A percentile compares a stretch with the other conserved stretches of the same genome.
Conservation (phyloP, 2,113 vertebrate genomes). For the Phalacrocorax brasilianus region DNA sequence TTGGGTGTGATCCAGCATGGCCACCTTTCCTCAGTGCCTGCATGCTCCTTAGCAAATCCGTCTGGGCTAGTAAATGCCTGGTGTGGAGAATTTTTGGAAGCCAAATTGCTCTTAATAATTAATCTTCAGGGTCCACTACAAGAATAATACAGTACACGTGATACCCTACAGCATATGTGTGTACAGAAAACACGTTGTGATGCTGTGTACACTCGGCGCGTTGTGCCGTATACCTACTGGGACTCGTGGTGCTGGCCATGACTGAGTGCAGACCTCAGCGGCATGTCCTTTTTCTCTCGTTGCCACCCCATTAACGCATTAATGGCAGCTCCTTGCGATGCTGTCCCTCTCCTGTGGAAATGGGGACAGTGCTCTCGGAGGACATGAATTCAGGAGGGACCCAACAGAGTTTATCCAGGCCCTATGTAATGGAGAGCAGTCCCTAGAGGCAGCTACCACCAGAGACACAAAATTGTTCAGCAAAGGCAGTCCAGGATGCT, state of each 20-base stretch:
- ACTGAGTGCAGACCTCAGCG: neutral
- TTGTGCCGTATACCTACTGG: neutral
- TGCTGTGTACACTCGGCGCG: neutral
- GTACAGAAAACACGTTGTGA: neutral
- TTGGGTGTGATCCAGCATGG: neutral
- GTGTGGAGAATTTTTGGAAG: neutral
- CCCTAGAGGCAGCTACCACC: neutral
- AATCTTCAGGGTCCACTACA: neutral
- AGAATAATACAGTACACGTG: neutral
- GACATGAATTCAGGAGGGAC: neutral
- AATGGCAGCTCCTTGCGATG: neutral
- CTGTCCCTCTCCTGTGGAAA: neutral
- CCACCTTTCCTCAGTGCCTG: neutral
- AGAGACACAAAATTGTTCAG: neutral
- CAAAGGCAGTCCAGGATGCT: neutral
- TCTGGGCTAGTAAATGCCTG: neutral
- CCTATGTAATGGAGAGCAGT: neutral
- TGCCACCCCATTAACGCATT: neutral
- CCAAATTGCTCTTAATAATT: neutral
- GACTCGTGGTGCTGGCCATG: rapidly evolving
- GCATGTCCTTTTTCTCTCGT: neutral
- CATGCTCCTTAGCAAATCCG: neutral
- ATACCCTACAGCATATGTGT: neutral
- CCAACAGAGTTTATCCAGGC: neutral
- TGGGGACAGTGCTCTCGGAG: neutral